phyloP scores from a whole-genome alignment of 2,113 vertebrate genomes.

The Daboia siamensis region DNA sequence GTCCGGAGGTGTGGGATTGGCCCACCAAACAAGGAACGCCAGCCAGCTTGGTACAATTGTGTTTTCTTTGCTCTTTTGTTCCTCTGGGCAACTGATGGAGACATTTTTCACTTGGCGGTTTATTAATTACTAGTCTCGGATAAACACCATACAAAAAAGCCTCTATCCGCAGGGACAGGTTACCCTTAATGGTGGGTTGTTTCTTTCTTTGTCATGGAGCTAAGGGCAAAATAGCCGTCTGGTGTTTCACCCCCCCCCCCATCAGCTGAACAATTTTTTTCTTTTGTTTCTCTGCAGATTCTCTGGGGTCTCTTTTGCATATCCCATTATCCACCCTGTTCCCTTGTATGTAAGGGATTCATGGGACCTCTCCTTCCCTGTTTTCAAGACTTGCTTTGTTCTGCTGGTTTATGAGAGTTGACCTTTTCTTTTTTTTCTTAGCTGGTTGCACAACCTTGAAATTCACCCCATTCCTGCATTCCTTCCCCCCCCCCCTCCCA shows the following conservation, averaged over 20 bases:
- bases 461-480: neutral
- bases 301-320: neutral
- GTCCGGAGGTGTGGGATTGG: neutral
- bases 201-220: neutral
- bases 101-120: slow-evolving; percentile 11
- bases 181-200: neutral
- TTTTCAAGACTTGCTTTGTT: neutral
- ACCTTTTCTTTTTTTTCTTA: neutral
- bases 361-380: neutral
- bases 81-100: neutral
- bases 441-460: neutral
- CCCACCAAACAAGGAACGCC: neutral
- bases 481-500: too few relatives aligned
- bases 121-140: neutral
- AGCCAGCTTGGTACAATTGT: neutral
- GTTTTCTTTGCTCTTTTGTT: slow-evolving; percentile 1
- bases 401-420: neutral
- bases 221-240: neutral
- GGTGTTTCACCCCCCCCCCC: neutral
- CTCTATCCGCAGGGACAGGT: neutral
- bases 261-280: neutral
- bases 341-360: neutral
- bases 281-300: neutral
- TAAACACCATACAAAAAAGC: slow-evolving; percentile 6
- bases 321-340: neutral